Conservation (phyloP, 2,888 invertebrate genomes). For the Acleris literana region DNA sequence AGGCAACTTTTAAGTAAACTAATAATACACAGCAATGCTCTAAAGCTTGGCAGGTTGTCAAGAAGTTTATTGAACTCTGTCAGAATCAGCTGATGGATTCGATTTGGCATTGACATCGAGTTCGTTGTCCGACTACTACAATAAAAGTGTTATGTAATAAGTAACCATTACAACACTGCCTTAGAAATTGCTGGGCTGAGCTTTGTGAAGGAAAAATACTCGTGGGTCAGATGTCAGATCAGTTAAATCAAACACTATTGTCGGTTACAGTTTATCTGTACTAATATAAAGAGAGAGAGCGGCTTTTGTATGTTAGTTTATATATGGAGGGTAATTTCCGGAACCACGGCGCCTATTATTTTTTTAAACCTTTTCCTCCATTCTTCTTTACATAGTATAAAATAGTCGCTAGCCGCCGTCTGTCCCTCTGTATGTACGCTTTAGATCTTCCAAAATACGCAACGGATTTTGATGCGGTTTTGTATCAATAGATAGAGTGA, state of each 20-base stretch:
- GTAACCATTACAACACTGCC: slow-evolving; percentile 3
- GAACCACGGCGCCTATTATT: too few species aligned
- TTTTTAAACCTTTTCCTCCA: too few species aligned
- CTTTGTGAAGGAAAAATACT: neutral
- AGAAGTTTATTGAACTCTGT: slow-evolving; percentile 25
- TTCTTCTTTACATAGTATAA: too few species aligned
- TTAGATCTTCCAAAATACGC: too few species aligned
- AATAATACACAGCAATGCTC: neutral
- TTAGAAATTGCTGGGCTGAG: neutral
- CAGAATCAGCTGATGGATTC: slow-evolving; percentile 40
- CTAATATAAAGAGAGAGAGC: too few species aligned
- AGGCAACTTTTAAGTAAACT: neutral
- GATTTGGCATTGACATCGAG: slow-evolving; percentile 38
- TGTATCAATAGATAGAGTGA: too few species aligned
- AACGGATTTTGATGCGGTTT: too few species aligned
- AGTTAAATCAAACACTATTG: neutral
- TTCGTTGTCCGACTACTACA: slow-evolving; percentile 30
- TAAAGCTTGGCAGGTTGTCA: slow-evolving; percentile 19
- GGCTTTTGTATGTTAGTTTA: too few species aligned
- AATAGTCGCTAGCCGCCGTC: too few species aligned
- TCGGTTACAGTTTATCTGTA: too few species aligned
- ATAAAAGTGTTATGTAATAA: slow-evolving; percentile 22
- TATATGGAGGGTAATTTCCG: too few species aligned
- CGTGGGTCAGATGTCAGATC: neutral
- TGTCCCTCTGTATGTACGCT: too few species aligned